phyloP scores from a whole-genome alignment of 2,797 vertebrate species.

The Rhabdophis nuchalis region DNA sequence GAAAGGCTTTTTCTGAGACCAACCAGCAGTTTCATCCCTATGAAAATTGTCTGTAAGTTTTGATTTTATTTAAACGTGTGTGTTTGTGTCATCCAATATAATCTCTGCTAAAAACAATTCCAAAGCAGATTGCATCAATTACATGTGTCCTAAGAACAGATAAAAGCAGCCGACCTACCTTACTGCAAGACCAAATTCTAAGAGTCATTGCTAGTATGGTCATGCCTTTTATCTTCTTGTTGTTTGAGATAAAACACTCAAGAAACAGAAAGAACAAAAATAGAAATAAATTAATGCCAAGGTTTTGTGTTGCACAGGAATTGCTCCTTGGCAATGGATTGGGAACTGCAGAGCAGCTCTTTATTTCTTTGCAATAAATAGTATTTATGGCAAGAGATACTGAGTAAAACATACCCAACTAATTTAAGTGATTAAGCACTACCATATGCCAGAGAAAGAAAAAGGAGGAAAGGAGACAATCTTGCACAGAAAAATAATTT shows the following conservation, averaged over 20 bases:
- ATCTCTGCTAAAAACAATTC: background rate
- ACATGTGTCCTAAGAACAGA: background rate
- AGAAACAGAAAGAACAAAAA: background rate
- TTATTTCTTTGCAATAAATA: background rate
- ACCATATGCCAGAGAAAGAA: background rate
- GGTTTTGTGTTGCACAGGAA: background rate
- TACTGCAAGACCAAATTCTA: background rate
- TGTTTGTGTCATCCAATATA: background rate
- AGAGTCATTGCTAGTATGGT: background rate
- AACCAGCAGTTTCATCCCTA: background rate
- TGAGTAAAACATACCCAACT: background rate
- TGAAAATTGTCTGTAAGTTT: background rate
- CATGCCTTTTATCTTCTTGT: background rate
- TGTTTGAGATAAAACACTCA: background rate
- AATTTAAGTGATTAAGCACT: background rate
- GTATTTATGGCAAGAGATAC: background rate
- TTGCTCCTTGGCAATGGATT: background rate
- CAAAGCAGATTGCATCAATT: background rate
- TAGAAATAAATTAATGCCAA: background rate
- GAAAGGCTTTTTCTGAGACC: background rate
- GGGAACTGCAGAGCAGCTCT: background rate
- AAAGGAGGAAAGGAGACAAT: background rate
- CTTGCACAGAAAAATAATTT: background rate
- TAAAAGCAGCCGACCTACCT: background rate
- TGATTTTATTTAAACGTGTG: background rate